phyloP scores from a whole-genome alignment of 2,888 invertebrate species.

The Anthrax anthrax region DNA sequence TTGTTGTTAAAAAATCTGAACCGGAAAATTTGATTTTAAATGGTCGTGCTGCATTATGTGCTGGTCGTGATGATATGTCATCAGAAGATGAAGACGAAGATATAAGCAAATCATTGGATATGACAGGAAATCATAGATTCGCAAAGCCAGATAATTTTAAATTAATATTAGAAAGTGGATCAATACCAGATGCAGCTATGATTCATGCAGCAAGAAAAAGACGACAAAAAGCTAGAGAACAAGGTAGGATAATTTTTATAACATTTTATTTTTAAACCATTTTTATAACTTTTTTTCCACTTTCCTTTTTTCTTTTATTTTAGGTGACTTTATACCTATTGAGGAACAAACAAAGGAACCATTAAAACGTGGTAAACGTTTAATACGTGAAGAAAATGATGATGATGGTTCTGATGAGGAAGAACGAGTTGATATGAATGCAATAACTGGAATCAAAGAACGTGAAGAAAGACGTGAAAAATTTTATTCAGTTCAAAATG shows the following conservation, averaged over 20 bases:
- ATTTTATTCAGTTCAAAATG: slow-evolving; percentile 57
- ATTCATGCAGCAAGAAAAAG: slow-evolving; percentile 95
- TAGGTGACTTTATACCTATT: slow-evolving; percentile 42
- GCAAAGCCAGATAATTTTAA: slow-evolving; percentile 57
- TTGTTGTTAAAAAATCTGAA: slow-evolving; percentile 43
- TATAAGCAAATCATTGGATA: background rate
- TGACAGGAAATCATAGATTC: slow-evolving; percentile 37
- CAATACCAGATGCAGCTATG: slow-evolving; percentile 93
- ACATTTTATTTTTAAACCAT: background rate
- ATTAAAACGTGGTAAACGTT: slow-evolving; percentile 40
- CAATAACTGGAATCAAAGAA: slow-evolving; percentile 62
- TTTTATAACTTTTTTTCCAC: background rate
- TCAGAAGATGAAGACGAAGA: slow-evolving; percentile 45
- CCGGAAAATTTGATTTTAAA: slow-evolving; percentile 52
- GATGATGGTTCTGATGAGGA: slow-evolving; percentile 70
- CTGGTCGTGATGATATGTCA: slow-evolving; percentile 52
- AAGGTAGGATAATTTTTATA: too few relatives aligned
- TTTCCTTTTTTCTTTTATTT: background rate
- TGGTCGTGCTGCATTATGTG: slow-evolving; percentile 70
- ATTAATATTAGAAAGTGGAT: slow-evolving; percentile 70
- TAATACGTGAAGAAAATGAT: slow-evolving; percentile 64
- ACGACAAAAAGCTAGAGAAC: slow-evolving; percentile 83
- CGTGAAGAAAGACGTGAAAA: slow-evolving; percentile 63
- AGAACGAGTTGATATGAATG: slow-evolving; percentile 74
- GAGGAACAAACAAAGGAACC: slow-evolving; percentile 36